Conservation (phyloP, 2,113 vertebrate genomes). For the Lophura nycthemera region DNA sequence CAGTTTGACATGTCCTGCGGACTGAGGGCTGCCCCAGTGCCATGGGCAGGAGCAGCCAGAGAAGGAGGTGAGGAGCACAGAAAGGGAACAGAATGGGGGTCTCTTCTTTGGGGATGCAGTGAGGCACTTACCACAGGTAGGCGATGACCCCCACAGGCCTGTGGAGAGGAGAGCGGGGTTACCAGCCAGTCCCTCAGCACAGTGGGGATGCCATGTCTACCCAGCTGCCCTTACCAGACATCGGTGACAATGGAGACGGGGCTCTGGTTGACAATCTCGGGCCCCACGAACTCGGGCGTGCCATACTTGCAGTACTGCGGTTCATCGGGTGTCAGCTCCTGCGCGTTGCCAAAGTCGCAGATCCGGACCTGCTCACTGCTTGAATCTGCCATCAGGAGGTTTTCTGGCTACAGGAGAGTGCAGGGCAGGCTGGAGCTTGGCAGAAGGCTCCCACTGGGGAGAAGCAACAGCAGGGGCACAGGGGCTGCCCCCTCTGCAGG, state of each 20-base stretch:
- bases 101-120: accelerated
- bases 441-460: not conserved
- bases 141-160: constrained; percentile 93
- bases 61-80: not conserved
- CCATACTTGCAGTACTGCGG: constrained; percentile 94
- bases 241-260: constrained; percentile 92
- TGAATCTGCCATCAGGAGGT: constrained; percentile 90
- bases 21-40: not conserved
- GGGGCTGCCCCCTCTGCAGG: not conserved
- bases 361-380: constrained; percentile 90
- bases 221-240: constrained; percentile 85
- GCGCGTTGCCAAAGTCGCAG: constrained; percentile 93
- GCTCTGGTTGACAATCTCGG: constrained; percentile 95
- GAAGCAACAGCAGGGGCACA: not conserved
- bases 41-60: not conserved
- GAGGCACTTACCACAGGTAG: constrained; percentile 89
- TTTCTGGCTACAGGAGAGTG: constrained; percentile 86
- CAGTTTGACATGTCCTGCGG: not conserved
- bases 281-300: constrained; percentile 94
- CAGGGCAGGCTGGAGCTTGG: not conserved
- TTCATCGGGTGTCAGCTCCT: constrained; percentile 84
- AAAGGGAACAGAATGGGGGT: not conserved
- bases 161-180: not conserved
- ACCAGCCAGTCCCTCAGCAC: not conserved
- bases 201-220: accelerated